Conservation (phyloP, 2,113 vertebrate species). For the Ciconia boyciana region DNA sequence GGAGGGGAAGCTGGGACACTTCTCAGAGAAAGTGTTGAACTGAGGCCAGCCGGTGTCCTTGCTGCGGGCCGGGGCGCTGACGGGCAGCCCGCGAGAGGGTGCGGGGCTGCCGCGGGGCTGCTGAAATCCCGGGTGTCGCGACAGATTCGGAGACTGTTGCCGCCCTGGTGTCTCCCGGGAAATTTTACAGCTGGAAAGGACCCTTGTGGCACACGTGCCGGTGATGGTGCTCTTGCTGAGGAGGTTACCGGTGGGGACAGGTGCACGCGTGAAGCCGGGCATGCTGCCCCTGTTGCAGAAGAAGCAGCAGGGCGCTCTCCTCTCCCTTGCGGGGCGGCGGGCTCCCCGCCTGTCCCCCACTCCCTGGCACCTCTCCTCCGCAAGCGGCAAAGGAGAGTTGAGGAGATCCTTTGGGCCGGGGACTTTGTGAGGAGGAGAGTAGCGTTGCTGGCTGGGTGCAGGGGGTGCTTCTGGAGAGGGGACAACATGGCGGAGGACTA, state of each 20-base stretch:
- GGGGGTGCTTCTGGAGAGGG: accelerated
- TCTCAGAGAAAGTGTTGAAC: constrained; percentile 18
- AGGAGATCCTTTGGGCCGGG: accelerated
- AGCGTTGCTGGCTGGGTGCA: accelerated
- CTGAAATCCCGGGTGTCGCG: neutral
- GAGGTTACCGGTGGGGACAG: neutral
- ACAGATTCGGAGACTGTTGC: neutral
- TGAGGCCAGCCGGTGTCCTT: neutral
- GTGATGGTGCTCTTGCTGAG: neutral
- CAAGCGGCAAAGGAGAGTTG: neutral
- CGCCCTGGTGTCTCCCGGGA: neutral
- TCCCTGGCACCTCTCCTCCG: neutral
- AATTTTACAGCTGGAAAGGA: neutral
- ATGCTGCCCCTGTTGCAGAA: accelerated
- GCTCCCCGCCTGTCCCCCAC: neutral
- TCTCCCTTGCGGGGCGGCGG: accelerated
- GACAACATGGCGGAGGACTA: accelerated
- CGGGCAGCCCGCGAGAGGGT: neutral
- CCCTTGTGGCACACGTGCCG: neutral
- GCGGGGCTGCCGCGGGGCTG: neutral
- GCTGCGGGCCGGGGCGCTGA: neutral
- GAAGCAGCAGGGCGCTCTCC: neutral
- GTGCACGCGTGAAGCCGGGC: accelerated
- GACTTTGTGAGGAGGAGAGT: neutral
- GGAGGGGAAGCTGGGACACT: constrained; percentile 64